Conservation (phyloP, 37 sponge, comb jelly and placozoan genomes). For the Agelas oroides region DNA sequence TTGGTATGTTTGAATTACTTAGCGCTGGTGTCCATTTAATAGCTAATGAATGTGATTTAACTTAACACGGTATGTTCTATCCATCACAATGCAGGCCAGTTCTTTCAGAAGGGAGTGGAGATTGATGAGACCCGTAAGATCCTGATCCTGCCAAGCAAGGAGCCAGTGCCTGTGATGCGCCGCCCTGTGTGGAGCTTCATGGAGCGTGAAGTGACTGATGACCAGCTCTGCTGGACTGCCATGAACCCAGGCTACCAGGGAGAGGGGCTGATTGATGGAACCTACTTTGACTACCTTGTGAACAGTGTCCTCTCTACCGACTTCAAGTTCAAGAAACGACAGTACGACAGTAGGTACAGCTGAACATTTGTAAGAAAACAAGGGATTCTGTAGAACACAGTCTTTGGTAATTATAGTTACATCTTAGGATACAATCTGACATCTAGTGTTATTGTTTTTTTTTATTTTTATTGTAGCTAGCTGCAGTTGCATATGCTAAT, state of each 20-base stretch:
- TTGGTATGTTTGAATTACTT: not conserved
- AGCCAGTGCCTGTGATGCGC: not conserved
- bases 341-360: no score
- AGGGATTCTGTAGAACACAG: no score
- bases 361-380: no score
- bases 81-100: slow-evolving; percentile 17
- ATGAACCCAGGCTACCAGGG: slow-evolving; percentile 48
- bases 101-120: slow-evolving; percentile 24
- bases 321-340: not conserved
- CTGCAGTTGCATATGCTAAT: no score
- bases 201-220: not conserved
- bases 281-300: slow-evolving; percentile 15
- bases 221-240: slow-evolving; percentile 24
- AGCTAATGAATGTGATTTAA: no score
- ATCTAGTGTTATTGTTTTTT: no score
- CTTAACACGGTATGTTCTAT: no score
- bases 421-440: no score
- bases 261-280: slow-evolving; percentile 17
- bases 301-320: slow-evolving; percentile 8
- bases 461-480: no score
- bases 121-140: not conserved
- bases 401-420: no score
- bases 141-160: slow-evolving; percentile 16
- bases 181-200: slow-evolving; percentile 23
- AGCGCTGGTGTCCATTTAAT: no score